Evolutionary conservation across 2,113 vertebrate species (phyloP), one percentile per base, ranked within the genome.

Genomic region (Leucosticte australis): DNA sequence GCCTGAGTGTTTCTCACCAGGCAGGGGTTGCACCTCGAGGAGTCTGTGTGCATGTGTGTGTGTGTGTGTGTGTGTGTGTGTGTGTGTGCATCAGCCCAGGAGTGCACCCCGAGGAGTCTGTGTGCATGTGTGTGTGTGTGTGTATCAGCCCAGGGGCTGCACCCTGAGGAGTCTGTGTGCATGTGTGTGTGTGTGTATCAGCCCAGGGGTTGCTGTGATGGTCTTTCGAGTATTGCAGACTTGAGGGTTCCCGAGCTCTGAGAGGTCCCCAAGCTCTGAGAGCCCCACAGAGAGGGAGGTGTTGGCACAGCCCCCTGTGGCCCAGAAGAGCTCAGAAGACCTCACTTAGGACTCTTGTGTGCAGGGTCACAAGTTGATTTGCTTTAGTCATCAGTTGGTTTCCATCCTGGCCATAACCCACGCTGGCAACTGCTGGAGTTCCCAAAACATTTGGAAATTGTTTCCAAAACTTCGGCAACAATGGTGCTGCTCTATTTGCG

Each of bases 191-290:
- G 33, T 30, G 19, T 49, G 13, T 30, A 3, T 15, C 24, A 68
- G 77, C 23, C 18, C 46, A 39, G 37, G 37, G 37, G 37, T 37
- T 37, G 0, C 33, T 0, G 0, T 21, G 16, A 47, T 27, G 28
- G 19, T 8, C 24, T 27, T 53, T 13, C 0, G 2, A 41, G 14
- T 10, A 55, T 22, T 0, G 0, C 30, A 35, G 14, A 15, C 20
- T 13, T 17, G 70, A 47, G n/a, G 24, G 27, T 6, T 21, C 28
- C 11, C 0, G 0, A 46, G 37, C 53, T 59, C 44, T 15, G 24
- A 31, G 53, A 82, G 24, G 27, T 6, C 26, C 28, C 11, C 0
- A 0, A 39, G 37, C 52, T 59, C 44, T 15, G 26, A 31, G 53
- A 82, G 16, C 16, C 39, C 17, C 44, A 44, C 17, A 19, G 30